phyloP scores from a whole-genome alignment of 2,888 invertebrate species.

The Amiota communis region DNA sequence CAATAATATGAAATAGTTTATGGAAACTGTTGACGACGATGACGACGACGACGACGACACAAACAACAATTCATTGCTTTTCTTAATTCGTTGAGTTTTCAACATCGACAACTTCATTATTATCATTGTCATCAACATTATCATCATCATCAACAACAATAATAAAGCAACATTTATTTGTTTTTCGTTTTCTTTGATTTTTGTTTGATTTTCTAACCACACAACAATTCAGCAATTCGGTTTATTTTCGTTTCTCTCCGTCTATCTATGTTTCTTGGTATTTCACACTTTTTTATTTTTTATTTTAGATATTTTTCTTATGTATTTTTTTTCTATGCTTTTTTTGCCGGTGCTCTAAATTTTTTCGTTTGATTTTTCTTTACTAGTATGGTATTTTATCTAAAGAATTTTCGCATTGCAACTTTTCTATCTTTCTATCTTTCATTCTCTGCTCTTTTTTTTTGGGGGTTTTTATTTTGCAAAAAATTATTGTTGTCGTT shows the following conservation, averaged over 20 bases:
- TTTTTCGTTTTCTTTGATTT: not conserved
- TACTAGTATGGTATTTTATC: slow-evolving; percentile 59
- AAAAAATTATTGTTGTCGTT: slow-evolving; percentile 24
- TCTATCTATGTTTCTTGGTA: slow-evolving; percentile 41
- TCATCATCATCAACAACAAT: slow-evolving; percentile 64
- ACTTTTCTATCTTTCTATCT: slow-evolving; percentile 43
- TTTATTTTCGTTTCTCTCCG: slow-evolving; percentile 33
- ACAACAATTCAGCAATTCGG: no score
- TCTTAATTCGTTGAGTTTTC: slow-evolving; percentile 61
- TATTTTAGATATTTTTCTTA: slow-evolving; percentile 30
- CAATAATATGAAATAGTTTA: no score
- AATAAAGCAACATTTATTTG: slow-evolving; percentile 52
- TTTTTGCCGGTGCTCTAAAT: slow-evolving; percentile 15
- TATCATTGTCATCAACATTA: slow-evolving; percentile 46
- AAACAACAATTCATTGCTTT: slow-evolving; percentile 61
- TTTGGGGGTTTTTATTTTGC: slow-evolving; percentile 24
- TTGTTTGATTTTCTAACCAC: no score
- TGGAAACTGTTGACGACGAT: slow-evolving; percentile 29
- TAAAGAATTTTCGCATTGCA: slow-evolving; percentile 59
- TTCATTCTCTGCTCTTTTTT: no score
- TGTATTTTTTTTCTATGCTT: slow-evolving; percentile 47
- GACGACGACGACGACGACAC: slow-evolving; percentile 58
- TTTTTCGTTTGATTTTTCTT: slow-evolving; percentile 50
- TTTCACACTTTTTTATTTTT: slow-evolving; percentile 20
- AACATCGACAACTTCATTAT: slow-evolving; percentile 60